Evolutionary conservation across 2,797 vertebrate genomes (phyloP).

Genomic region (Holocentrus rufus): DNA sequence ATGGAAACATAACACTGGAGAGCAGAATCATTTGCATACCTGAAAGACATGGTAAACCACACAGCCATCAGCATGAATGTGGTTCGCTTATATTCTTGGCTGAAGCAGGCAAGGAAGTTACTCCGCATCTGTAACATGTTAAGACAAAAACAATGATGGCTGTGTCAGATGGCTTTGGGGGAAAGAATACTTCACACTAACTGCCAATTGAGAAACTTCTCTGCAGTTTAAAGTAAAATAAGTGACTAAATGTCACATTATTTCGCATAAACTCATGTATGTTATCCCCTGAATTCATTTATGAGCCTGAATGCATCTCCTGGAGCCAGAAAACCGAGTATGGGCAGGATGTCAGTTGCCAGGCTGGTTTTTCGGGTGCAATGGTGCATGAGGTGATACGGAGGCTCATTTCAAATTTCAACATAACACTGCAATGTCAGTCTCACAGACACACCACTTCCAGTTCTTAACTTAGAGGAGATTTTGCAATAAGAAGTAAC

Average conservation of each 20-base stretch:
- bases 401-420: background rate
- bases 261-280: too few relatives aligned
- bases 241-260: too few relatives aligned
- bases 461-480: background rate
- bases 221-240: too few relatives aligned
- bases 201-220: too few relatives aligned
- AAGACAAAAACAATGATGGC: slow-evolving; percentile 5
- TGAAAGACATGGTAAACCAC: slow-evolving; percentile 99
- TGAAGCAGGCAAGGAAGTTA: slow-evolving; percentile 92
- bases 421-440: background rate
- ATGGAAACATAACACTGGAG: background rate
- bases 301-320: too few relatives aligned
- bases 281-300: too few relatives aligned
- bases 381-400: background rate
- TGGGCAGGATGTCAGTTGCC: too few relatives aligned
- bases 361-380: background rate
- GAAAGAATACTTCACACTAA: background rate
- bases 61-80: slow-evolving; percentile 98
- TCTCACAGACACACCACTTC: background rate
- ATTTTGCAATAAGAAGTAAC: slow-evolving; percentile 16
- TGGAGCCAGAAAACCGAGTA: too few relatives aligned
- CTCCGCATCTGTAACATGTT: slow-evolving; percentile 85
- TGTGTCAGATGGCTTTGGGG: background rate
- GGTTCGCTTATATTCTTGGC: slow-evolving; percentile 89
- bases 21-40: slow-evolving; percentile 78